These are phyloP conservation scores for Acrocephalus arundinaceus DNA, from an alignment of 2,113 vertebrate species.

Conservation along the genomic window DNA sequence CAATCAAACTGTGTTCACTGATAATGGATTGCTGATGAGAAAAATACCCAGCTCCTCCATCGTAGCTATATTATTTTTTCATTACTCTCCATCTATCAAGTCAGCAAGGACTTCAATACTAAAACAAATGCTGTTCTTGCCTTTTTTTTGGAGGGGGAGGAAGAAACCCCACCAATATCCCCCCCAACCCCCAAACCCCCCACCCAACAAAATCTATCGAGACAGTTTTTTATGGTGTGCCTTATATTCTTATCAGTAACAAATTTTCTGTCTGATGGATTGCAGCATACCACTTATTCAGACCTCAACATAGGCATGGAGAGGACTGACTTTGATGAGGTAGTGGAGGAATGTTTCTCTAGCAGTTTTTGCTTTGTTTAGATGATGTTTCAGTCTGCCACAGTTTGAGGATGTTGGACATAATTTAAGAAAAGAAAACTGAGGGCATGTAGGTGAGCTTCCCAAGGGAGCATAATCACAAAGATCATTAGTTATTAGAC, in stretches of 20 bases:
- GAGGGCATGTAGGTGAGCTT: neutral
- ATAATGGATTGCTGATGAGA: neutral
- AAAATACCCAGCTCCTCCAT: neutral
- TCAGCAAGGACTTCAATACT: neutral
- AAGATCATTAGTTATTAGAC: neutral
- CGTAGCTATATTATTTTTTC: neutral
- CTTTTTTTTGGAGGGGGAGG: neutral
- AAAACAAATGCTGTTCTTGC: neutral
- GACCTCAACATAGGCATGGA: neutral
- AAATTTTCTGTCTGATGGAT: neutral
- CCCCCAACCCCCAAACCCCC: rapidly evolving
- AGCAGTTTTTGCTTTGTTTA: neutral
- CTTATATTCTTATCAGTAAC: neutral
- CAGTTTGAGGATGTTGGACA: neutral
- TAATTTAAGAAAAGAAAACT: neutral
- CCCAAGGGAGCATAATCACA: neutral
- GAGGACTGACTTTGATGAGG: neutral
- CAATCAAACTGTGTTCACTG: neutral
- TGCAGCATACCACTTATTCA: neutral
- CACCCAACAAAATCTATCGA: neutral
- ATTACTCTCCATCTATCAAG: neutral
- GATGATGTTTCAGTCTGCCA: neutral
- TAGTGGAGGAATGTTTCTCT: neutral
- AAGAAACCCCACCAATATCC: neutral
- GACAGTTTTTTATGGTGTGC: neutral